A percentile compares a stretch with the other conserved stretches of the same genome.
These are phyloP conservation scores for Sthenelais limicola DNA, from an alignment of 2,888 invertebrate genomes.

Conservation along the genomic window DNA sequence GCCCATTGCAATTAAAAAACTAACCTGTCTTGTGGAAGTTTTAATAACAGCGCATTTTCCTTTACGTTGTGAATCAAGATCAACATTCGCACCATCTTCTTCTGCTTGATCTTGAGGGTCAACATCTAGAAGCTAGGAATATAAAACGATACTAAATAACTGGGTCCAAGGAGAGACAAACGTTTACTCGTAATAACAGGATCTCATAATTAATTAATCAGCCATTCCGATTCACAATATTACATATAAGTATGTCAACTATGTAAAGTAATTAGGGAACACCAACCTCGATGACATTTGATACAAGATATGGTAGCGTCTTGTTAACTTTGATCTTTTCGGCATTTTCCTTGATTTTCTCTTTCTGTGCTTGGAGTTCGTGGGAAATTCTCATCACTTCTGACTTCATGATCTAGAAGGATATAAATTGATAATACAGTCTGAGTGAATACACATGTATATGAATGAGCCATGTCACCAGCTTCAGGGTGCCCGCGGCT, in stretches of 20 bases:
- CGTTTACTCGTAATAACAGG: not conserved
- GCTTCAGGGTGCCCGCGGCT: too few species aligned
- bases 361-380: constrained; percentile 95
- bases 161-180: not conserved
- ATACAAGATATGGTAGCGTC: constrained; percentile 97
- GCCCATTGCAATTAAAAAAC: too few species aligned
- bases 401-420: constrained; percentile 90
- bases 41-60: constrained; percentile 99
- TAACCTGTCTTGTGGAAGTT: constrained; percentile 90
- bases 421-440: not conserved
- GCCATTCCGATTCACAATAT: not conserved
- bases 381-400: constrained; percentile 98
- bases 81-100: constrained; percentile 94
- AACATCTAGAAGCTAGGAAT: constrained; percentile 85
- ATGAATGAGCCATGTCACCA: too few species aligned
- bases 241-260: too few species aligned
- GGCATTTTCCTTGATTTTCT: constrained; percentile 98
- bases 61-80: constrained; percentile 97
- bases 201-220: too few species aligned
- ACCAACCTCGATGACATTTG: constrained; percentile 93
- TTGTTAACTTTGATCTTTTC: constrained; percentile 99
- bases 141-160: too few species aligned
- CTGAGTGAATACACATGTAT: too few species aligned
- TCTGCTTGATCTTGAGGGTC: constrained; percentile 98
- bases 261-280: not conserved